Base-by-base conservation (phyloP, 2,888 invertebrate genomes). In the Athripsodes cinereus region DNA sequence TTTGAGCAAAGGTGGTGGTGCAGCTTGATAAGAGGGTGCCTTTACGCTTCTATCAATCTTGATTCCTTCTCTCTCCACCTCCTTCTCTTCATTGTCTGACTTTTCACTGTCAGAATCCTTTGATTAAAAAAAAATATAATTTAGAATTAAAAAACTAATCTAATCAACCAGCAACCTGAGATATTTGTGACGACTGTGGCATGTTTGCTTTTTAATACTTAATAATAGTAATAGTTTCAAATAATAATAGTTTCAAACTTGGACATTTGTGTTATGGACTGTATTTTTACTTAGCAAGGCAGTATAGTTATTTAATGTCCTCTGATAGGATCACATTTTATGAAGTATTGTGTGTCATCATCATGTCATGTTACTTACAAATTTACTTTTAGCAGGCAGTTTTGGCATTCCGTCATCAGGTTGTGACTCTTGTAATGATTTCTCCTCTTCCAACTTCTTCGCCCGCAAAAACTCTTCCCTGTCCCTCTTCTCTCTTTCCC, bases 401-500 rank as follows among this genome's bases (percentile, higher is more conserved):
- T 80, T 72, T 40, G 78, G 74, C 57, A 71, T 69, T 2, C 74
- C 78, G 31, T 71, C 69, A 51, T 61, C 58, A 18, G 56, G 54
- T 50, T 65, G 58, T 11, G 52, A 22, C 6, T 62, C 71, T 64
- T 75, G 73, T 65, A 74, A 69, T 11, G 79, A 75, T 66, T 79
- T 78, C 65, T 81, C 78, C 65, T 82, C 80, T 54, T 77, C 76
- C 63, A 76, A 70, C 64, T 78, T 80, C 52, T 77, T 71, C 64
- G 78, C 77, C 63, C 77, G 75, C n/a, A 78, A 68, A 68, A 74
- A 74, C 66, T 81, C 82, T 66, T 86, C 85, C 54, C 82, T 77
- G 63, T 84, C 81, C 64, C 81, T 80, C 67, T 81, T 80, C 66
- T 86, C 84, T 63, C 86, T 80, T 67, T 90, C 88, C 55, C 85